Evolutionary conservation across 2,888 invertebrate genomes (phyloP), one percentile per base, ranked within the genome.

Genomic region (Teinopalpus imperialis): DNA sequence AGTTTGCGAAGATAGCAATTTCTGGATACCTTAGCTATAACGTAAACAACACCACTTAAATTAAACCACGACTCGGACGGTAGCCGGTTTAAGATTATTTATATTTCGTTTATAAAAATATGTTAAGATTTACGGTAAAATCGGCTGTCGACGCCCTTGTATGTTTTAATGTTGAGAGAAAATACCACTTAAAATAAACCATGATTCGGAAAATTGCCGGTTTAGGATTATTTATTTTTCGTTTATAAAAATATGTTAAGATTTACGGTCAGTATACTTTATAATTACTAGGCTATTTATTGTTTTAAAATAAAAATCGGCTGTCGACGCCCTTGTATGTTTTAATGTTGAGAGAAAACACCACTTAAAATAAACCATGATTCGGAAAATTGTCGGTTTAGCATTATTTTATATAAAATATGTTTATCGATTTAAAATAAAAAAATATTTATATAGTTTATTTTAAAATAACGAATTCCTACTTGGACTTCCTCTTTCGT

Each of bases 1-100:
- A n/a, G n/a, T n/a, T n/a, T n/a, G n/a, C n/a, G n/a, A n/a, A n/a
- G n/a, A n/a, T n/a, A n/a, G n/a, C n/a, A n/a, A n/a, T n/a, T n/a
- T n/a, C n/a, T n/a, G n/a, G n/a, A n/a, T 32, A 14, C 30, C 36
- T 29, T 43, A 41, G 39, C 32, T 23, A 20, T 8, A 39, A 40
- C 27, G 40, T 44, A 41, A 41, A 35, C 46, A 40, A 10, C 10
- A 46, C 41, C 35, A n/a, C n/a, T 31, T 29, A 14, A n/a, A 30
- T 31, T 31, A 24, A 31, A 21, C 8, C 7, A 2, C 23, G 34
- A 39, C 20, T 32, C 21, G 6, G 1, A 14, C 5, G 23, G 9
- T 23, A 34, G 13, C 40, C 13, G 23, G 32, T 34, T 34, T 21
- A 14, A 8, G 21, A 39, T 45, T 34, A 21, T 40, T 21, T 34